Percentiles rank a stretch among this genome's conserved stretches.
phyloP scores from a whole-genome alignment of 2,113 vertebrate species.

The Pipra filicauda region DNA sequence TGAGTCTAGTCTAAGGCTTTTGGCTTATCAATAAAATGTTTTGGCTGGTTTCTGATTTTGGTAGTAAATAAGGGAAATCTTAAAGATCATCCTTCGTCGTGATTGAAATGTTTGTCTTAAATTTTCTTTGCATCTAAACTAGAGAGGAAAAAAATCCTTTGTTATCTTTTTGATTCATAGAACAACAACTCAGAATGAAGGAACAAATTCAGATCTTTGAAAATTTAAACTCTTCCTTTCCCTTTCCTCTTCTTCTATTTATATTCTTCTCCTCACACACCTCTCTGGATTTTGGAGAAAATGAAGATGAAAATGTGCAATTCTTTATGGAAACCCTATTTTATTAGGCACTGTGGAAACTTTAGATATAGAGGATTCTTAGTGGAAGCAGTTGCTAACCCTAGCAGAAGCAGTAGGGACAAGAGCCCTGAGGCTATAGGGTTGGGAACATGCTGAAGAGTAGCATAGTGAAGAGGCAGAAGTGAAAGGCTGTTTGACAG shows the following conservation, averaged over 20 bases:
- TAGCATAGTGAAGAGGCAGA: neutral
- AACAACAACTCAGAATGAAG: neutral
- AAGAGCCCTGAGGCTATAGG: slow-evolving; percentile 13
- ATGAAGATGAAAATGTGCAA: neutral
- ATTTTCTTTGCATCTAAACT: neutral
- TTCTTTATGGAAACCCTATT: neutral
- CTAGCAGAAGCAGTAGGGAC: slow-evolving; percentile 1
- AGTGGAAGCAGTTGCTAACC: slow-evolving; percentile 37
- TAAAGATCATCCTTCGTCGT: neutral
- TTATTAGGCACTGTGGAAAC: neutral
- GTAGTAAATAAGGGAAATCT: neutral
- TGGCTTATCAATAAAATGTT: neutral
- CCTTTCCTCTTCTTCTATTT: neutral
- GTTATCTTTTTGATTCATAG: neutral
- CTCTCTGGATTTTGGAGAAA: neutral
- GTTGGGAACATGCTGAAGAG: slow-evolving; percentile 24
- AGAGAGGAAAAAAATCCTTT: neutral
- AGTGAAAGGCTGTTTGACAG: slow-evolving; percentile 53
- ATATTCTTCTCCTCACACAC: neutral
- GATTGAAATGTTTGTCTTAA: slow-evolving; percentile 13
- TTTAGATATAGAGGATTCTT: neutral
- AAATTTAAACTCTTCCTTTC: neutral
- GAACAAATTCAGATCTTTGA: neutral
- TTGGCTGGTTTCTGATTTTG: neutral
- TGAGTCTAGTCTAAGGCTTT: neutral